A percentile compares a stretch with the other conserved stretches of the same genome.
phyloP scores from a whole-genome alignment of 2,888 invertebrate genomes.

The Drosophila stalkeri region DNA sequence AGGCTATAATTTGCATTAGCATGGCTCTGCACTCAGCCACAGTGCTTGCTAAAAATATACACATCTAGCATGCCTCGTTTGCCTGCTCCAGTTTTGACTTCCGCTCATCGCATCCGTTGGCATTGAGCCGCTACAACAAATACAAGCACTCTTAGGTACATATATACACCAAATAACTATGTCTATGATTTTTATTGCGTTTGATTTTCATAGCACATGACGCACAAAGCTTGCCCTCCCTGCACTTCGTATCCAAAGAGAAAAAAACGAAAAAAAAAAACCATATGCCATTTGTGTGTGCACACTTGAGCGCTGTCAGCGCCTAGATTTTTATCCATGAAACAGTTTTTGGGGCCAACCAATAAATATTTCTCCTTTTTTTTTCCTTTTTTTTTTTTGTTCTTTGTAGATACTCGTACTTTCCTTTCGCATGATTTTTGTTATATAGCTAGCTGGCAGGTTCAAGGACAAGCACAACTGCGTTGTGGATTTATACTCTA shows the following conservation, averaged over 20 bases:
- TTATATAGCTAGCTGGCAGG: slow-evolving; percentile 42
- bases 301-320: slow-evolving; percentile 67
- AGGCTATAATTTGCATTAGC: slow-evolving; percentile 79
- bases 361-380: slow-evolving; percentile 44
- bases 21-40: slow-evolving; percentile 70
- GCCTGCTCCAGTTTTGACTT: slow-evolving; percentile 69
- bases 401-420: slow-evolving; percentile 43
- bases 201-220: slow-evolving; percentile 74
- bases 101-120: slow-evolving; percentile 51
- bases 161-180: slow-evolving; percentile 32
- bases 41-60: slow-evolving; percentile 52
- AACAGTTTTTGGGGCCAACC: slow-evolving; percentile 62
- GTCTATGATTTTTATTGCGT: slow-evolving; percentile 74
- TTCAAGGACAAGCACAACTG: slow-evolving; percentile 69
- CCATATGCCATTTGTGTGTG: slow-evolving; percentile 69
- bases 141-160: slow-evolving; percentile 5
- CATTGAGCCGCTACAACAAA: slow-evolving; percentile 42
- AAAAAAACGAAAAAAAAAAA: slow-evolving; percentile 20
- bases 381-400: slow-evolving; percentile 1
- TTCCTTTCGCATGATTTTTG: slow-evolving; percentile 33
- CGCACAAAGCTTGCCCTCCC: slow-evolving; percentile 54
- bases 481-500: slow-evolving; percentile 22
- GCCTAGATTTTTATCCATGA: slow-evolving; percentile 69
- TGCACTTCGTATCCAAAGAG: background rate
- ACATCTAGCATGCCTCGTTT: slow-evolving; percentile 21